Base-by-base conservation (phyloP, 2,797 vertebrate genomes). In the Gymnothorax reevesii region DNA sequence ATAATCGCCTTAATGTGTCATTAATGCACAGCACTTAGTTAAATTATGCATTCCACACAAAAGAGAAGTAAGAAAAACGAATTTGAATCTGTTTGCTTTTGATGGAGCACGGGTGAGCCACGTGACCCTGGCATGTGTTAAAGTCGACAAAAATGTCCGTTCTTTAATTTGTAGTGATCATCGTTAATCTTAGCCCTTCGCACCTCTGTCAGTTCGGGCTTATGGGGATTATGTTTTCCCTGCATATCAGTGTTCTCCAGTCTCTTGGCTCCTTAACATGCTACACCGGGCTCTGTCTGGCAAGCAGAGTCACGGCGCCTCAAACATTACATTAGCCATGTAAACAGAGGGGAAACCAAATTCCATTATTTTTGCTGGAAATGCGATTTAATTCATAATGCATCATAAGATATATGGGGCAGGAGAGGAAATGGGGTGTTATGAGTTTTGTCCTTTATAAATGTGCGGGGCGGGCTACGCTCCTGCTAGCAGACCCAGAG, bases 331-430 rank as follows among this genome's bases (percentile, higher is more conserved):
- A 82, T 84, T 84, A 86, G 22, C 54, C 13, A 79, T 73, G 75
- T 80, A 73, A 69, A 84, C 73, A 17, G 73, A 79, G 83, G 60
- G 54, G 62, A 25, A 57, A 62, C 57, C 71, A 80, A 84, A 27
- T 55, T 54, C 73, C 62, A 85, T 86, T 80, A 84, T 49, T 82
- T 86, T 82, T 22, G 83, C 52, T 49, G 59, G 69, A 83, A 87
- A 83, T 87, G 86, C 79, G 66, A 87, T 85, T 83, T 83, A 87
- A 83, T 87, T 87, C 83, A 87, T 83, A 85, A 88, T 83, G 83
- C 66, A 71, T 85, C 64, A 42, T 33, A 79, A 87, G 86, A 55
- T 83, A 57, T 27, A 85, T 87, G 52, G 83, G 80, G 75, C 86
- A 75, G 66, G 55, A 25, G 13, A 22, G 77, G 64, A 84, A 86